Evolutionary conservation across 2,797 vertebrate genomes (phyloP).

Genomic region (Monodelphis domestica): DNA sequence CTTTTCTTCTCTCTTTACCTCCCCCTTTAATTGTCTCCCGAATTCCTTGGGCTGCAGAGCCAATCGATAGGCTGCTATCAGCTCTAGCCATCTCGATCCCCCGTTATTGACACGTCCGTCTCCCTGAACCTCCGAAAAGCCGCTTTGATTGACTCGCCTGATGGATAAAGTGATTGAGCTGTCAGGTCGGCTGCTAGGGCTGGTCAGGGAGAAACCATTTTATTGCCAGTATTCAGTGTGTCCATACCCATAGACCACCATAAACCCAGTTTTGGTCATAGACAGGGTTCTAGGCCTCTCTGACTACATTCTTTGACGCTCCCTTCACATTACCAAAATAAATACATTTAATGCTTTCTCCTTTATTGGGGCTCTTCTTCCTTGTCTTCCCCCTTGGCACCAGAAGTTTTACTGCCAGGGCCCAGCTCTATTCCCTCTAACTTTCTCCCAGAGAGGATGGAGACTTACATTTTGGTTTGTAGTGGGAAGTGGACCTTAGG

Average conservation of each 20-base stretch:
- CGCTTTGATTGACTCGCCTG: constrained; percentile 88
- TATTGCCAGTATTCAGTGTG: constrained; percentile 76
- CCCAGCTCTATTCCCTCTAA: not conserved
- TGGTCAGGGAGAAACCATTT: constrained; percentile 74
- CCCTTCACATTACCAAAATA: constrained; percentile 32
- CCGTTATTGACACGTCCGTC: constrained; percentile 85
- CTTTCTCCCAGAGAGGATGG: not conserved
- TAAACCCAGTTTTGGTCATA: not conserved
- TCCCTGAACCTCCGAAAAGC: constrained; percentile 87
- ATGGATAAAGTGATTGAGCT: constrained; percentile 90
- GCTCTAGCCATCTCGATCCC: constrained; percentile 78
- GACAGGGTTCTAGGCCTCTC: not conserved
- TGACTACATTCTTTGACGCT: not conserved
- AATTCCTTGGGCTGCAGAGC: constrained; percentile 57
- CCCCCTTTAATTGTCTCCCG: not conserved
- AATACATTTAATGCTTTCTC: not conserved
- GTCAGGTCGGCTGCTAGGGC: constrained; percentile 82
- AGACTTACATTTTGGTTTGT: not conserved
- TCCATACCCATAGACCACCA: constrained; percentile 3
- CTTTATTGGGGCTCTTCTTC: not conserved
- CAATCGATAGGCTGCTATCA: constrained; percentile 72
- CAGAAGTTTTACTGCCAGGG: not conserved
- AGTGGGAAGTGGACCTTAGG: not conserved
- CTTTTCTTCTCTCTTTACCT: not conserved
- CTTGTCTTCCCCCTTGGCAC: constrained; percentile 66